phyloP scores from a whole-genome alignment of 2,113 vertebrate genomes.

The Rutilus rutilus region DNA sequence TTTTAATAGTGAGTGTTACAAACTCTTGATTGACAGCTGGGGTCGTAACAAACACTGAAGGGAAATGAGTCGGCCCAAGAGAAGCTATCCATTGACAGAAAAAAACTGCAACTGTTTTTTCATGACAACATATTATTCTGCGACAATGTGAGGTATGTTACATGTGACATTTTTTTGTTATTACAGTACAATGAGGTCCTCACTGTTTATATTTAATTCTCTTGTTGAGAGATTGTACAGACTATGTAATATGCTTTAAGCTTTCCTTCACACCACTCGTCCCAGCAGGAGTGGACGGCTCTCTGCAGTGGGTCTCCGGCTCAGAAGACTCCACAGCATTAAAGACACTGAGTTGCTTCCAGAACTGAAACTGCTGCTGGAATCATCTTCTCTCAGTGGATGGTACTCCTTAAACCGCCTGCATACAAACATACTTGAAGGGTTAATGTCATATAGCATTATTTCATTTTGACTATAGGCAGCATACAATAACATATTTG shows the following conservation, averaged over 20 bases:
- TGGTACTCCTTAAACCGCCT: conserved; percentile 79
- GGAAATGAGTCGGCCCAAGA: background rate
- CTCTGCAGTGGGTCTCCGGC: conserved; percentile 76
- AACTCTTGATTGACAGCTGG: background rate
- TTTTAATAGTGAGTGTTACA: background rate
- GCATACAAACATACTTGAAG: conserved; percentile 37
- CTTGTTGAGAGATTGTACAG: conserved; percentile 6
- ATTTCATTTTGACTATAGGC: background rate
- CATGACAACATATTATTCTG: background rate
- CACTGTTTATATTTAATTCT: background rate
- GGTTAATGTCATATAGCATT: background rate
- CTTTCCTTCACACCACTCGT: conserved; percentile 74
- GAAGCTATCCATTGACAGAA: background rate
- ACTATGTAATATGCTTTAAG: conserved; percentile 30
- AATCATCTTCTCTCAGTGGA: conserved; percentile 61
- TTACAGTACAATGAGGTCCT: conserved; percentile 13
- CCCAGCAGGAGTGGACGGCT: conserved; percentile 86
- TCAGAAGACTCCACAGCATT: conserved; percentile 80
- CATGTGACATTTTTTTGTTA: background rate
- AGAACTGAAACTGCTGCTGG: conserved; percentile 54
- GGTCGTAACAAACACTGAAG: background rate
- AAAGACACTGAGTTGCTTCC: conserved; percentile 73
- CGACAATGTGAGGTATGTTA: background rate
- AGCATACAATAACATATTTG: background rate
- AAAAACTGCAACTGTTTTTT: background rate